These are phyloP conservation scores for Coenonympha glycerion DNA, from an alignment of 2,888 invertebrate species.

Conservation along the genomic window DNA sequence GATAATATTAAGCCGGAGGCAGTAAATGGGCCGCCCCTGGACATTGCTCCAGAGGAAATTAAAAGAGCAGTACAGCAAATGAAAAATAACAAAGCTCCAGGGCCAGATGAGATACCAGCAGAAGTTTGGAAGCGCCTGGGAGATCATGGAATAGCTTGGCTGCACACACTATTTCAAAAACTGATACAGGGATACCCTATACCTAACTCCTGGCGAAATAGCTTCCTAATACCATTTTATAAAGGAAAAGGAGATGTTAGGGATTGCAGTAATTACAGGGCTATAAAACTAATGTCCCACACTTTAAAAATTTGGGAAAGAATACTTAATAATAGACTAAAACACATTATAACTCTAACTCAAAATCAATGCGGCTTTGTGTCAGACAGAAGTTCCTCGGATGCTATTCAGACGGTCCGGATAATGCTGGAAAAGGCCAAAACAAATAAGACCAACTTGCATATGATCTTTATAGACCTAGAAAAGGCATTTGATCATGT, in stretches of 20 bases:
- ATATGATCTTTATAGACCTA: slow-evolving; percentile 21
- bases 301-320: background rate
- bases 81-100: too few species aligned
- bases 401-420: background rate
- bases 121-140: too few species aligned
- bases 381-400: background rate
- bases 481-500: slow-evolving; percentile 24
- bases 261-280: background rate
- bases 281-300: background rate
- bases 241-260: background rate
- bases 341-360: background rate
- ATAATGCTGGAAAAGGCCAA: slow-evolving; percentile 18
- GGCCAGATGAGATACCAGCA: too few species aligned
- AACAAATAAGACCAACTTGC: slow-evolving; percentile 16
- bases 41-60: too few species aligned
- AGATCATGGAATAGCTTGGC: too few species aligned
- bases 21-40: too few species aligned
- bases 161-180: too few species aligned
- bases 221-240: too few species aligned
- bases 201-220: too few species aligned
- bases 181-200: too few species aligned
- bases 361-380: background rate
- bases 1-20: too few species aligned
- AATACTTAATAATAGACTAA: background rate
- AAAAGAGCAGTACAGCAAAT: too few species aligned